Percentiles rank a stretch among this genome's conserved stretches.
phyloP scores from a whole-genome alignment of 2,113 vertebrate species.

The Macrotis lagotis region DNA sequence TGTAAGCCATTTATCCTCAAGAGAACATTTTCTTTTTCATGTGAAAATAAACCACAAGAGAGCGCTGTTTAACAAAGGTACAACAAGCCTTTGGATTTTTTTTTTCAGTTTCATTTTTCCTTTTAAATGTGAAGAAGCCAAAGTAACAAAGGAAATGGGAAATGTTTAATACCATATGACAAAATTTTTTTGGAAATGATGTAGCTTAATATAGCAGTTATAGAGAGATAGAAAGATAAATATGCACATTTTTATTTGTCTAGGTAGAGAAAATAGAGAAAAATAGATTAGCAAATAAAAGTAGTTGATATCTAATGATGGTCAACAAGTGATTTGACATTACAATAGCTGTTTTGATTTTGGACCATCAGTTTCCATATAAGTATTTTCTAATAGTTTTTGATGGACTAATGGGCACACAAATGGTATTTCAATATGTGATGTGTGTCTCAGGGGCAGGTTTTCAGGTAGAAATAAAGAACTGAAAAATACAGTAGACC shows the following conservation, averaged over 20 bases:
- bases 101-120: constrained; percentile 50
- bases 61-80: constrained; percentile 84
- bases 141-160: constrained; percentile 73
- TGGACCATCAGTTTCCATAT: constrained; percentile 35
- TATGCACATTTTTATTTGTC: no score
- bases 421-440: neutral
- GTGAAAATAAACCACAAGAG: constrained; percentile 83
- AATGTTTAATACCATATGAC: constrained; percentile 49
- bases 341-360: constrained; percentile 24
- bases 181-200: constrained; percentile 36
- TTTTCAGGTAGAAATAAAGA: neutral
- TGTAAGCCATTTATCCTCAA: constrained; percentile 15
- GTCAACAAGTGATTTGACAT: constrained; percentile 19
- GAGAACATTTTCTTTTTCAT: constrained; percentile 65
- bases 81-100: constrained; percentile 70
- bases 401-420: neutral
- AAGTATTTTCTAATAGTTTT: constrained; percentile 25
- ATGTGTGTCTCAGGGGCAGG: constrained; percentile 7
- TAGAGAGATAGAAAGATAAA: no score
- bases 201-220: constrained; percentile 30
- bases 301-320: constrained; percentile 20
- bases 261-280: no score
- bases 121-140: constrained; percentile 1
- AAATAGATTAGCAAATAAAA: neutral
- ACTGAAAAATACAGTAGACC: neutral